Percentiles rank a stretch among this genome's conserved stretches.
Conservation (phyloP, 2,113 vertebrate species). For the Brachypodius melanocephalos region DNA sequence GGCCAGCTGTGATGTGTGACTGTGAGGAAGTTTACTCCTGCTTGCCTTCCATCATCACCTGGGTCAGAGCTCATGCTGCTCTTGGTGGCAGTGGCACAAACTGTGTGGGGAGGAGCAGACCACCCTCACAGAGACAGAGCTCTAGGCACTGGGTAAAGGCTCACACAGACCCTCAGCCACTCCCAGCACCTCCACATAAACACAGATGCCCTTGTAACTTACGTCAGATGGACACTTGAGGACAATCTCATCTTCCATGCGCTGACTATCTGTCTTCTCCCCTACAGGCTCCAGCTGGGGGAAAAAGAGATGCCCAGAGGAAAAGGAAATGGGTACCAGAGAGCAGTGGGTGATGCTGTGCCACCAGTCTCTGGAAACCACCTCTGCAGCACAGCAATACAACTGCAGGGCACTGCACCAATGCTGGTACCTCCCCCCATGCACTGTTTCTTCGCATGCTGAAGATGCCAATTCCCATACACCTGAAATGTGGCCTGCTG, state of each 20-base stretch:
- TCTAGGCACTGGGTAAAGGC: neutral
- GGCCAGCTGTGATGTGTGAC: neutral
- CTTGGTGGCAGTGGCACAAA: neutral
- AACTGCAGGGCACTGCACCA: neutral
- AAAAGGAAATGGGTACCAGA: neutral
- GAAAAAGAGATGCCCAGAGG: neutral
- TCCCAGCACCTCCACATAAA: neutral
- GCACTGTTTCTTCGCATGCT: neutral
- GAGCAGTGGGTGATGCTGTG: neutral
- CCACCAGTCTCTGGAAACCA: neutral
- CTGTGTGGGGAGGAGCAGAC: neutral
- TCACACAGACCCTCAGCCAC: neutral
- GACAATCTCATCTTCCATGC: conserved; percentile 6
- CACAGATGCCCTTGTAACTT: neutral
- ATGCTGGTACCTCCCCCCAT: neutral
- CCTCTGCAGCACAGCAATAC: neutral
- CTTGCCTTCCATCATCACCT: neutral
- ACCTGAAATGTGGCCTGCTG: neutral
- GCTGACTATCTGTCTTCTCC: conserved; percentile 41
- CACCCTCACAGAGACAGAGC: accelerated
- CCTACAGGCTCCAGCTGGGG: conserved; percentile 74
- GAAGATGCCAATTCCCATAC: neutral
- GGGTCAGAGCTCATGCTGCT: accelerated
- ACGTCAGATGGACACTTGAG: conserved; percentile 71
- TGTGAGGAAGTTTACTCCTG: neutral